Conservation (phyloP, 2,888 invertebrate species). For the Nycteola revayana region DNA sequence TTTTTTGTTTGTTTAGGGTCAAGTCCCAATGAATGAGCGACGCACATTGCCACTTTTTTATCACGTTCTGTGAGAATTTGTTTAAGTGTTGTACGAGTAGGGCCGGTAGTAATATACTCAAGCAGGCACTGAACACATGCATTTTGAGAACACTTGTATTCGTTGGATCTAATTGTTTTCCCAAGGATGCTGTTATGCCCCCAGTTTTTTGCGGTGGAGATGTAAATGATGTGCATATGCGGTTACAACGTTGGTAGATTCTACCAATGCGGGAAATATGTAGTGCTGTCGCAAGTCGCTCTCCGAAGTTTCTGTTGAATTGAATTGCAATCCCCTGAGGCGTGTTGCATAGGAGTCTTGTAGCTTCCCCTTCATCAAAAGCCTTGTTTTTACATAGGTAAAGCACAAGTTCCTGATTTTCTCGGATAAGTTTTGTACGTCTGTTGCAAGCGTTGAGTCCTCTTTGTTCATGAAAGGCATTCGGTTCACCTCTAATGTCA, state of each 20-base stretch:
- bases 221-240: no score
- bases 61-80: slow-evolving; percentile 2
- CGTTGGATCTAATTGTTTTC: no score
- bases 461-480: not conserved
- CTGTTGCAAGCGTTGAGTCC: not conserved
- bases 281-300: no score
- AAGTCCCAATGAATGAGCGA: slow-evolving; percentile 14
- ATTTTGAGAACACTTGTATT: no score
- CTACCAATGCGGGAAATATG: no score
- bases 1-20: slow-evolving; percentile 1
- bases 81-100: no score
- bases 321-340: slow-evolving; percentile 6
- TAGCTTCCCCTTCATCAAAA: slow-evolving; percentile 11
- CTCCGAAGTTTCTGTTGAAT: slow-evolving; percentile 4
- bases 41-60: slow-evolving; percentile 7
- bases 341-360: slow-evolving; percentile 6
- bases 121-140: no score
- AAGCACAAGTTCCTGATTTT: slow-evolving; percentile 6
- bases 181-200: no score
- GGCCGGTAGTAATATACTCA: no score
- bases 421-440: slow-evolving; percentile 1
- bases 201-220: no score
- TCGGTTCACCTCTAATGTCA: slow-evolving; percentile 1
- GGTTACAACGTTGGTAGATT: no score
- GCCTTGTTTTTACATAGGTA: slow-evolving; percentile 8